Evolutionary conservation across 1,140 invertebrate genomes (phyloP), one percentile per base, ranked within the genome.

Genomic region (Hyposmocoma kahamanoa): DNA sequence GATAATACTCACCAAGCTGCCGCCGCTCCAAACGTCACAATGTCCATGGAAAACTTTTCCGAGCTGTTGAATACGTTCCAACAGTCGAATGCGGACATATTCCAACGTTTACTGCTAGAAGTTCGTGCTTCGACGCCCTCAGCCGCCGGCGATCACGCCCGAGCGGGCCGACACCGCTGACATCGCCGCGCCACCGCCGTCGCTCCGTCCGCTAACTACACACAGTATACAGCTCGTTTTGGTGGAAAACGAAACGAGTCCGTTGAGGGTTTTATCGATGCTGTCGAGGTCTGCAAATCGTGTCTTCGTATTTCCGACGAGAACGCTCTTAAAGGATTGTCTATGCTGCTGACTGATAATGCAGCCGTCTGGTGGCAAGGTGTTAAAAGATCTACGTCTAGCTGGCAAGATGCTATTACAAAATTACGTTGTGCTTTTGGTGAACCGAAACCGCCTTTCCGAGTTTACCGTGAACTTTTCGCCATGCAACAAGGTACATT

Each of bases 331-430:
- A n/a, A 17, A 10, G 45, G 30, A 4, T 18, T 47, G 18, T 13
- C 30, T 6, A 11, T 20, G 11, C 45, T 47, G 2, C 32, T 47
- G 1, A 36, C 18, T 17, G 9, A 36, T 15, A 11, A 36, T 1
- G 45, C 34, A 8, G 45, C 45, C 1, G 30, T 34, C 3, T 47
- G 45, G 45, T 47, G 45, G 45, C 30, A 38, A 22, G 45, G 45
- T 15, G 30, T 47, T 3, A 45, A 45, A 30, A 0, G 1, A 13
- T 1, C 30, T 3, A 17, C 26, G 1, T 17, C 30, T 2, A n/a
- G 21, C 3, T 47, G 45, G 30, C 6, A 22, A 2, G 30, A 38
- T 2, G 43, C 43, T 1, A 1, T 30, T 2, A 9, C 8, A 0
- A 20, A 19, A 8, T 28, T 45, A 5, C 2, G 17, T 1, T 28